Percentiles rank a stretch among this genome's conserved stretches.
phyloP scores from a whole-genome alignment of 2,888 invertebrate species.

The Celastrina argiolus region DNA sequence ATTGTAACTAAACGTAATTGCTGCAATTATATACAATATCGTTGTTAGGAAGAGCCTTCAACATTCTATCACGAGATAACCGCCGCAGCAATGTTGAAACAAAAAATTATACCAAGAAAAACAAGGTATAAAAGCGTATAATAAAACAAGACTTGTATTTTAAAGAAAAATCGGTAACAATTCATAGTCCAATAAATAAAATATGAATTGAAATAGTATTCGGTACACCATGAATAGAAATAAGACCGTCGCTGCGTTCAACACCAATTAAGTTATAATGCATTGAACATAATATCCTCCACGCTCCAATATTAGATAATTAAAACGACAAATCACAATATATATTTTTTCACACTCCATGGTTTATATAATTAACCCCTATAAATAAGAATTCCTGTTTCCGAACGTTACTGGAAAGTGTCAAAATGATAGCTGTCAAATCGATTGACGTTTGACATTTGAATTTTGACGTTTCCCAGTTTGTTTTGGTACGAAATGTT shows the following conservation, averaged over 20 bases:
- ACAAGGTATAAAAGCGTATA: conserved; percentile 21
- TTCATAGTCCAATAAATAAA: background rate
- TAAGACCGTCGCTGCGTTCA: too few species aligned
- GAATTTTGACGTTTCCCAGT: conserved; percentile 24
- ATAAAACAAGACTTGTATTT: background rate
- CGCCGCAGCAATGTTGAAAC: conserved; percentile 49
- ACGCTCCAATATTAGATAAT: too few species aligned
- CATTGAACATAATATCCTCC: too few species aligned
- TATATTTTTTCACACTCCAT: too few species aligned
- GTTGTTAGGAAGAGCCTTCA: conserved; percentile 64
- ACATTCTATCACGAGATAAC: conserved; percentile 52
- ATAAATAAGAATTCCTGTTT: too few species aligned
- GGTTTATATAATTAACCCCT: too few species aligned
- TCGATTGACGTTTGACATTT: conserved; percentile 1
- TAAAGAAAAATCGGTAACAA: background rate
- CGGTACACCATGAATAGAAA: too few species aligned
- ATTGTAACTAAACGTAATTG: conserved; percentile 18
- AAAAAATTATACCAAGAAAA: conserved; percentile 37
- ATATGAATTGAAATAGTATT: too few species aligned
- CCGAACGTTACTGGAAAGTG: background rate
- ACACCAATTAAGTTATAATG: too few species aligned
- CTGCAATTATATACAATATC: conserved; percentile 32
- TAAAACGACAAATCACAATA: too few species aligned
- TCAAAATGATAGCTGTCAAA: background rate
- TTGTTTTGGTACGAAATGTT: conserved; percentile 23